Evolutionary conservation across 2,797 vertebrate species (phyloP).

Genomic region (Lepus townsendii): DNA sequence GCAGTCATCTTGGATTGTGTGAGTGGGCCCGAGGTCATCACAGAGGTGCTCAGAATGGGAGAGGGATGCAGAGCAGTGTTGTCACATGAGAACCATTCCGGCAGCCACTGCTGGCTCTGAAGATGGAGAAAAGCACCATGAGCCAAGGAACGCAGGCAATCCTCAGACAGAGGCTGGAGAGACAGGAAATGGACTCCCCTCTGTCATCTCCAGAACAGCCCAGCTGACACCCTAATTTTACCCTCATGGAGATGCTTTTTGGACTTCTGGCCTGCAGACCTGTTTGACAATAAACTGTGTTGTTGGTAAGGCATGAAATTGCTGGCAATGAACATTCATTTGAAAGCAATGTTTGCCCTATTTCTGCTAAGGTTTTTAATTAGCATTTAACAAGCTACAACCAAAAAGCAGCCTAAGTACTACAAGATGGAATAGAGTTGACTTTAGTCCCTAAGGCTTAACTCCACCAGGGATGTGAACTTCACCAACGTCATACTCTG

Average conservation of each 20-base stretch:
- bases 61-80: neutral
- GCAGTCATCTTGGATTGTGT: neutral
- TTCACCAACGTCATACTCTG: neutral
- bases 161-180: neutral
- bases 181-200: neutral
- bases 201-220: neutral
- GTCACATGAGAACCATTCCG: neutral
- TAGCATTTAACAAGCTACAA: slow-evolving; percentile 45
- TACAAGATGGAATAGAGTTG: neutral
- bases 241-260: neutral
- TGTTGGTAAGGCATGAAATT: neutral
- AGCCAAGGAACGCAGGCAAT: neutral
- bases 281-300: neutral
- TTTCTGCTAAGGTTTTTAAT: slow-evolving; percentile 54
- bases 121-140: neutral
- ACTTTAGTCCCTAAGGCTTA: neutral
- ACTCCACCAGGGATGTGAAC: neutral
- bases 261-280: neutral
- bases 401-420: neutral
- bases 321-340: neutral
- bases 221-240: neutral
- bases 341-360: slow-evolving; percentile 21
- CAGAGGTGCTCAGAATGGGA: neutral
- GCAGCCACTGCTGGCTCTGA: neutral
- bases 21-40: neutral